Base-by-base conservation (phyloP, 2,888 invertebrate species). In the Acleris holmiana region DNA sequence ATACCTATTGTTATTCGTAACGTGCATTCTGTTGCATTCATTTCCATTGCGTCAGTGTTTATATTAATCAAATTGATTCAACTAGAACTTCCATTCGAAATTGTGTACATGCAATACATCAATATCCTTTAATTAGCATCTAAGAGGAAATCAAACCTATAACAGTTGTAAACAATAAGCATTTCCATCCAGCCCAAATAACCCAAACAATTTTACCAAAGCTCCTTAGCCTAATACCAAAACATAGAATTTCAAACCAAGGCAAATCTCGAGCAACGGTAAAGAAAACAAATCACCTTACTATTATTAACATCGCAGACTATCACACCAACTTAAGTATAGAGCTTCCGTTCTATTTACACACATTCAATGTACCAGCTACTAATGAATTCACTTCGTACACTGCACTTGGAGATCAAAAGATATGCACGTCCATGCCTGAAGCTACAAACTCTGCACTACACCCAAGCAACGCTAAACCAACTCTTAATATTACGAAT, bases 261-360 rank as follows among this genome's bases (percentile, higher is more conserved):
- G 61, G 66, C 41, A 56, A 50, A 59, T 53, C 48, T 50, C 41
- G 25, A 41, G 57, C 62, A 56, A 58, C 62, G 46, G 65, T 67
- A 66, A 56, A 60, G 48, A 65, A 61, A 69, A 71, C 67, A 68
- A 69, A 73, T 67, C 68, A 68, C 51, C 65, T 56, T 68, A 66
- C 73, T 72, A 71, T 71, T 73, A 76, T 76, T 76, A 78, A 77
- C 76, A 75, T 75, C 70, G 76, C 72, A 72, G 80, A 80, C 79
- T 80, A 84, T 81, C 78, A 80, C 78, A 73, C 75, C 76, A 77
- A 74, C 77, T 83, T 84, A 84, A 83, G 82, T 83, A 80, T 77
- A 73, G 70, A 70, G 83, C 84, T 89, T 90, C 91, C 91, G 91
- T 89, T 90, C 90, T 80, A 87, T 85, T 89, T 89, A 86, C 88